These are phyloP conservation scores for Drosophila dunni DNA, from an alignment of 1,140 invertebrate genomes.

Conservation along the genomic window DNA sequence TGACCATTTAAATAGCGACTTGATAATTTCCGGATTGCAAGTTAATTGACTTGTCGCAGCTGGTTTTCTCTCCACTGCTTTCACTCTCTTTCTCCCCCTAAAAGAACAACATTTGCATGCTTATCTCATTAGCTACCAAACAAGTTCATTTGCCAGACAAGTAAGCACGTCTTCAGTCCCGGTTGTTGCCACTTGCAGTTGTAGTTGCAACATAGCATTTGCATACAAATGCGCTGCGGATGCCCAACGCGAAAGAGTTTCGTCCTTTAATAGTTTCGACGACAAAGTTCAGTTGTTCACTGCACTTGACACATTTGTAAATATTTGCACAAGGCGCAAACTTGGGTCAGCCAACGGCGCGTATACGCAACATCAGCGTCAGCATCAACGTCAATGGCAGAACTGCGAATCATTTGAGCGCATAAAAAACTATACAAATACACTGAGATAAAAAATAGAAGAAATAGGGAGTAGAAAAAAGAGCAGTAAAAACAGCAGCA, in stretches of 20 bases:
- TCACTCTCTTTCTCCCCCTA: neutral
- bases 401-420: conserved; percentile 14
- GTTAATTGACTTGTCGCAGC: conserved; percentile 62
- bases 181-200: conserved; percentile 39
- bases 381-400: neutral
- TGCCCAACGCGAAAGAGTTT: conserved; percentile 27
- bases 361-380: conserved; percentile 32
- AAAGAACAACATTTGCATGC: conserved; percentile 61
- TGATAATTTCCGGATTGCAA: conserved; percentile 15
- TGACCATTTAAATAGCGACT: conserved; percentile 6
- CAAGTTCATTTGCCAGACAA: conserved; percentile 73
- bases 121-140: conserved; percentile 79
- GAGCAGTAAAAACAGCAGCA: conserved; percentile 9
- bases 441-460: neutral
- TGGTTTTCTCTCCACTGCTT: neutral
- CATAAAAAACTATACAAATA: conserved; percentile 53
- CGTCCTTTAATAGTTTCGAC: neutral
- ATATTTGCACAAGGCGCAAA: conserved; percentile 39
- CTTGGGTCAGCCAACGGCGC: conserved; percentile 30
- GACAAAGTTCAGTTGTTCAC: conserved; percentile 25
- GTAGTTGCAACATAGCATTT: conserved; percentile 45
- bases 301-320: conserved; percentile 70
- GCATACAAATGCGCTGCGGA: conserved; percentile 62
- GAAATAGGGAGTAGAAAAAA: too few relatives aligned
- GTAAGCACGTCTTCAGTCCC: conserved; percentile 42